Percentiles rank a stretch among this genome's conserved stretches.
Evolutionary conservation across 2,113 vertebrate genomes (phyloP).

Genomic region (Hiodon tergisus): DNA sequence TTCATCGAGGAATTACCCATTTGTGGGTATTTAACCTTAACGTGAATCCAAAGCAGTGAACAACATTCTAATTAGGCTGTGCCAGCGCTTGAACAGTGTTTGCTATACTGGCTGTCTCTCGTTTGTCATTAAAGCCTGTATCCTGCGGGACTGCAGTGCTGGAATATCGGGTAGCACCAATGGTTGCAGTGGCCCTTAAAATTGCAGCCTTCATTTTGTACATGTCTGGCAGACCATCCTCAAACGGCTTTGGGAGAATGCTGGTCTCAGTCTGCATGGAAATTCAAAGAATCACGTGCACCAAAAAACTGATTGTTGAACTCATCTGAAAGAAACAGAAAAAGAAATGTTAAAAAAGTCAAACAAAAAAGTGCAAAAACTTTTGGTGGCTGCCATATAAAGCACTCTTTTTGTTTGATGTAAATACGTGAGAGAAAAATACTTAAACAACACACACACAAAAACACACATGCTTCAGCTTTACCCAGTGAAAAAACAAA

Average conservation of each 20-base stretch:
- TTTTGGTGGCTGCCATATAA: background rate
- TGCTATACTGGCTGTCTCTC: slow-evolving; percentile 18
- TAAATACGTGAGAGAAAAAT: background rate
- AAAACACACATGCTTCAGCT: no score
- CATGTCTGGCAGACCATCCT: slow-evolving; percentile 1
- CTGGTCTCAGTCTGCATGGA: background rate
- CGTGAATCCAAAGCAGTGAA: slow-evolving; percentile 39
- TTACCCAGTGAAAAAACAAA: background rate
- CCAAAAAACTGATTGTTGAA: background rate
- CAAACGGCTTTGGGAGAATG: background rate
- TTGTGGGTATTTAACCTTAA: slow-evolving; percentile 40
- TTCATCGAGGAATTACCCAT: slow-evolving; percentile 35
- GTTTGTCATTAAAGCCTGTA: slow-evolving; percentile 29
- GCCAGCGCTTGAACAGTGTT: slow-evolving; percentile 7
- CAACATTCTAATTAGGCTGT: slow-evolving; percentile 38
- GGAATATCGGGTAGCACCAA: background rate
- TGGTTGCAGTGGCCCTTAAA: background rate
- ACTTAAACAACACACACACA: no score
- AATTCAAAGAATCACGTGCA: slow-evolving; percentile 2
- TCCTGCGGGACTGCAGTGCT: slow-evolving; percentile 24
- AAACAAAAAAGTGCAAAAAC: background rate
- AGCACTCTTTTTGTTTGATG: background rate
- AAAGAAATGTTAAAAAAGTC: background rate
- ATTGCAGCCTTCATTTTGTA: background rate
- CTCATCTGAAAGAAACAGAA: slow-evolving; percentile 4